Evolutionary conservation across 2,113 vertebrate species (phyloP).

Genomic region (Phyllostomus discolor): DNA sequence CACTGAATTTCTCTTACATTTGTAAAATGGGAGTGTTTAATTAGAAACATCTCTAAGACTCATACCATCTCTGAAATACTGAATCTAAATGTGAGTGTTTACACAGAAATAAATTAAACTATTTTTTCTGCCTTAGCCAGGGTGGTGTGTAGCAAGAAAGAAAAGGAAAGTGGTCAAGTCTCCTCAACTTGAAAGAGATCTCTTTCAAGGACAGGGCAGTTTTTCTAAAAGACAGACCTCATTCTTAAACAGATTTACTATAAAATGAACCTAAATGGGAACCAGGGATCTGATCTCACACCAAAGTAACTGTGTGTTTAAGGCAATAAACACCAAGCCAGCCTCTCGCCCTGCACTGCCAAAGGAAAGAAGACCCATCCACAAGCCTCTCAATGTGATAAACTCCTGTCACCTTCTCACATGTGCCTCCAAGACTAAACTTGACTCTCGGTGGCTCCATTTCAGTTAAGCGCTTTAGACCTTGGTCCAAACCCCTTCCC

Average conservation of each 20-base stretch:
- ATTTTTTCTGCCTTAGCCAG: neutral
- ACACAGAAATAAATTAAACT: slow-evolving; percentile 1
- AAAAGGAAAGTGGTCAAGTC: neutral
- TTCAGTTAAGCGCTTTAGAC: slow-evolving; percentile 60
- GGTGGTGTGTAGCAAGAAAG: neutral
- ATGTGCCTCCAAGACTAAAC: slow-evolving; percentile 63
- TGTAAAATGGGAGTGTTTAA: neutral
- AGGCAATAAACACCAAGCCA: neutral
- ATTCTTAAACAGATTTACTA: neutral
- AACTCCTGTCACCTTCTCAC: slow-evolving; percentile 63
- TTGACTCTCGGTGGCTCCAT: slow-evolving; percentile 64
- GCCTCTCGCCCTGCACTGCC: neutral
- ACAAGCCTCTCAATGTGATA: slow-evolving; percentile 47
- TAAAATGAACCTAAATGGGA: neutral
- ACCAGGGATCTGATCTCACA: neutral
- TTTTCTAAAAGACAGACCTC: neutral
- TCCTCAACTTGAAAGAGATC: neutral
- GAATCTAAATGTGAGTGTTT: neutral
- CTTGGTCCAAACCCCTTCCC: slow-evolving; percentile 53
- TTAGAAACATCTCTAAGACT: neutral
- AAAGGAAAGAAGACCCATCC: neutral
- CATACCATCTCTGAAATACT: neutral
- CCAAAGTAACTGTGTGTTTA: neutral
- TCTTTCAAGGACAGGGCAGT: neutral
- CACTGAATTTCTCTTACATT: neutral